phyloP scores from a whole-genome alignment of 1,140 invertebrate genomes.

The Reticulitermes speratus region DNA sequence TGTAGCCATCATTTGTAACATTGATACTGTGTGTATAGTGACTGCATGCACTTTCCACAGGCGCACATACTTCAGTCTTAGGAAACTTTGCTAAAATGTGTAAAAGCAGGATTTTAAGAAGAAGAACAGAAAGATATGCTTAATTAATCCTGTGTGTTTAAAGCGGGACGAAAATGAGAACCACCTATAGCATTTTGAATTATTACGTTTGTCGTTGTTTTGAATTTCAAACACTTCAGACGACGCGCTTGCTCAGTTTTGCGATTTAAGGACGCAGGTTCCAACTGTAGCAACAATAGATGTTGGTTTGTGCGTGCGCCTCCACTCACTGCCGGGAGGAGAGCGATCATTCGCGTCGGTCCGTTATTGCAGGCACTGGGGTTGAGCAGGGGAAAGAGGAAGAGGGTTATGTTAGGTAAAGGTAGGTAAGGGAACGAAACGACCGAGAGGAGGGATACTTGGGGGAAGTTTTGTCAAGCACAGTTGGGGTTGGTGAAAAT shows the following conservation, averaged over 20 bases:
- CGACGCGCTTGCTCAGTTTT: neutral
- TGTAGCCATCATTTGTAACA: neutral
- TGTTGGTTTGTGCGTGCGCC: neutral
- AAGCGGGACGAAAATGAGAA: neutral
- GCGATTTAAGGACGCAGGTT: neutral
- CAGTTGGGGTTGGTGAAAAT: neutral
- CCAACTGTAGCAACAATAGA: neutral
- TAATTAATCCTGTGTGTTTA: neutral
- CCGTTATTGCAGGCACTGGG: neutral
- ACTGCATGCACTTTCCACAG: neutral
- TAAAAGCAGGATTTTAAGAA: neutral
- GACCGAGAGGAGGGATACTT: neutral
- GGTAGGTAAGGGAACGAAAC: neutral
- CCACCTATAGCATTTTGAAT: neutral
- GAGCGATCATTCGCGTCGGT: constrained; percentile 7
- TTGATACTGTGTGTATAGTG: neutral
- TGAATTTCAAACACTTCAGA: constrained; percentile 1
- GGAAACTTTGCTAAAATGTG: neutral
- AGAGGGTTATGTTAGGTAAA: neutral
- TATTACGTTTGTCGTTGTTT: neutral
- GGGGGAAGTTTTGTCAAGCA: constrained; percentile 8
- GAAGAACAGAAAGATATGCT: neutral
- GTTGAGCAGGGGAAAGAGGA: neutral
- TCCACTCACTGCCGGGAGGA: neutral
- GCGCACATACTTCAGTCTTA: neutral